Evolutionary conservation across 2,888 invertebrate genomes (phyloP).

Genomic region (Colletes collaris): DNA sequence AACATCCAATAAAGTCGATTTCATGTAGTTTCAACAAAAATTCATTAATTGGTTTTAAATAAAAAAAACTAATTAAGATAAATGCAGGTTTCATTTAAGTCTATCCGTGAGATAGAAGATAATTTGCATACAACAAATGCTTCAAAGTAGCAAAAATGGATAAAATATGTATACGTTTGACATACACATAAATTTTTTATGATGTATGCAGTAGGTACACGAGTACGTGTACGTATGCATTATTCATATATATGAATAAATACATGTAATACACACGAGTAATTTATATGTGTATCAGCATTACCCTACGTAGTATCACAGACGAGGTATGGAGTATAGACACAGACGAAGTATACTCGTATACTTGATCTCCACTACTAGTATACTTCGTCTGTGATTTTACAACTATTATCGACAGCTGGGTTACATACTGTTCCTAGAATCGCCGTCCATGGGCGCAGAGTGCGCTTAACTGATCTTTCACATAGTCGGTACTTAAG

Average conservation of each 20-base stretch:
- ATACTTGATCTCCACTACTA: too few relatives aligned
- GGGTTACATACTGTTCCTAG: too few relatives aligned
- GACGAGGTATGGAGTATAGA: too few relatives aligned
- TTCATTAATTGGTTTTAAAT: not conserved
- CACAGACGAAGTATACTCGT: too few relatives aligned
- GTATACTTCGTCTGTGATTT: too few relatives aligned
- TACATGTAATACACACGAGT: conserved; percentile 33
- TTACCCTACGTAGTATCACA: conserved; percentile 37
- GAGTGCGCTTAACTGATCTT: too few relatives aligned
- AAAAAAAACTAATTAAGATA: not conserved
- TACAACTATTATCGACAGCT: too few relatives aligned
- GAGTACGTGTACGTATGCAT: not conserved
- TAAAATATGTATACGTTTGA: not conserved
- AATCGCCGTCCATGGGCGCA: too few relatives aligned
- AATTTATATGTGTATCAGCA: conserved; percentile 32
- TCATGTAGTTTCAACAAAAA: not conserved
- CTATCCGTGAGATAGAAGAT: not conserved
- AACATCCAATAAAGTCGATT: not conserved
- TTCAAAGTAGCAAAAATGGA: not conserved
- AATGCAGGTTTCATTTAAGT: conserved; percentile 5
- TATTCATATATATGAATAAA: not conserved
- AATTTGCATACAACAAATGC: not conserved
- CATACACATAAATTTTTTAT: conserved; percentile 12
- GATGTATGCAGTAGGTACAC: not conserved
- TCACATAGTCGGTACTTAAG: too few relatives aligned